These are phyloP conservation scores for Paralinhomoeus sp. DNA, from an alignment of 2,888 invertebrate species.

Conservation along the genomic window DNA sequence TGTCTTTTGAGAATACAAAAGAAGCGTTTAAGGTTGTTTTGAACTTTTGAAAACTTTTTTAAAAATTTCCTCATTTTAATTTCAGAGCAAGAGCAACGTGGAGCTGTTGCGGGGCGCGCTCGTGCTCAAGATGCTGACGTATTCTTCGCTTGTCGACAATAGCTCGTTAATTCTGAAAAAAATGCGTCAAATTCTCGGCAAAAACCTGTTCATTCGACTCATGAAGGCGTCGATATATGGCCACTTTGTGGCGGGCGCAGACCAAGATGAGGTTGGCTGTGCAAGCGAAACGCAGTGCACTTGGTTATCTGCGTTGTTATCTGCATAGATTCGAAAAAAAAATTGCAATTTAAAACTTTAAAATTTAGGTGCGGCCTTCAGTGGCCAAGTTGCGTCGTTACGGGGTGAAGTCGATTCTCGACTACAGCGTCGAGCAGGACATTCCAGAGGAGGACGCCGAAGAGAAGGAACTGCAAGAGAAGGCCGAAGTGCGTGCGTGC, in stretches of 20 bases:
- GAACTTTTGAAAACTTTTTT: neutral
- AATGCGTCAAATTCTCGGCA: constrained; percentile 12
- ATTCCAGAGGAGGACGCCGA: constrained; percentile 65
- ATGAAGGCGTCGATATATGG: constrained; percentile 95
- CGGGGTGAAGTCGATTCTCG: constrained; percentile 93
- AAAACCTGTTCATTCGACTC: constrained; percentile 9
- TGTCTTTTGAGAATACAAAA: neutral
- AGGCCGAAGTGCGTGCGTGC: constrained; percentile 6
- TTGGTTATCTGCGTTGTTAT: too few relatives aligned
- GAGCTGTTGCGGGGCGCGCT: constrained; percentile 18
- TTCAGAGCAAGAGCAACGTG: constrained; percentile 13
- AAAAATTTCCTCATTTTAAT: neutral
- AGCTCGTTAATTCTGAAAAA: constrained; percentile 14
- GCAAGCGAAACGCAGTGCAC: neutral
- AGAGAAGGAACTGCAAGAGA: constrained; percentile 58
- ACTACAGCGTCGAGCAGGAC: constrained; percentile 95
- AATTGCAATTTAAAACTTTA: neutral
- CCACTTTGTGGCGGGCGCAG: constrained; percentile 86
- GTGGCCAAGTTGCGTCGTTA: constrained; percentile 64
- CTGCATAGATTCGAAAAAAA: neutral
- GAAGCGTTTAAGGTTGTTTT: neutral
- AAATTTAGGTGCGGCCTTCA: constrained; percentile 42
- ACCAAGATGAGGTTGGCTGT: constrained; percentile 28
- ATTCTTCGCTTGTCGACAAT: constrained; percentile 16
- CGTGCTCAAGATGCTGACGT: constrained; percentile 16